Evolutionary conservation across 2,113 vertebrate genomes (phyloP).

Genomic region (Oenanthe melanoleuca): DNA sequence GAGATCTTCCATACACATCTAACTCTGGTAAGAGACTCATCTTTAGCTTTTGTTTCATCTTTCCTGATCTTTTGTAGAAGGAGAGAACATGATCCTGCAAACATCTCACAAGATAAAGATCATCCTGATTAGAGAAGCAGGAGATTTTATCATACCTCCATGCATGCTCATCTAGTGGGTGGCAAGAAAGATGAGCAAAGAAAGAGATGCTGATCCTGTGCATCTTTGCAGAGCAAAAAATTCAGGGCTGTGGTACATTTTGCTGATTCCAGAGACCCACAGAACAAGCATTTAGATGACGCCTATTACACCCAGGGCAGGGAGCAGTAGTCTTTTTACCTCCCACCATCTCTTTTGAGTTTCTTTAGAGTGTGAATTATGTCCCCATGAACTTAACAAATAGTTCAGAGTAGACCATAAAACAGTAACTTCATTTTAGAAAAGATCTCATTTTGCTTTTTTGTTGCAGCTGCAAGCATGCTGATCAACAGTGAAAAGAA

Average conservation of each 20-base stretch:
- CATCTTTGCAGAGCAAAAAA: not conserved
- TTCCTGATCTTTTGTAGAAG: not conserved
- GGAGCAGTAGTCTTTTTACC: not conserved
- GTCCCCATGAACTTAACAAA: not conserved
- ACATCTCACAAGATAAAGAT: not conserved
- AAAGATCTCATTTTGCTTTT: not conserved
- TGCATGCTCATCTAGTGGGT: not conserved
- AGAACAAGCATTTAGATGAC: not conserved
- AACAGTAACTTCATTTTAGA: not conserved
- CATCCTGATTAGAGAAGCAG: not conserved
- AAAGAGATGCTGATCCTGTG: not conserved
- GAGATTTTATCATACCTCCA: not conserved
- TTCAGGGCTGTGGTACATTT: not conserved
- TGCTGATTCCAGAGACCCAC: not conserved
- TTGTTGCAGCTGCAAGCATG: conserved; percentile 29
- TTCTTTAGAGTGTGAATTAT: not conserved
- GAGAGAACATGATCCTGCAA: not conserved
- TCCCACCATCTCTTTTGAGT: not conserved
- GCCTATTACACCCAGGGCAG: not conserved
- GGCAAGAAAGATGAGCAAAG: not conserved
- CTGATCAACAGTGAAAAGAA: conserved; percentile 17
- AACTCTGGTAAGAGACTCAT: conserved; percentile 49
- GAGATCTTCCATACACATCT: conserved; percentile 48
- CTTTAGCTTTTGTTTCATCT: not conserved
- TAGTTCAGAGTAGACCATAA: not conserved